phyloP scores from a whole-genome alignment of 2,888 invertebrate genomes.

The Escarpia spicata region DNA sequence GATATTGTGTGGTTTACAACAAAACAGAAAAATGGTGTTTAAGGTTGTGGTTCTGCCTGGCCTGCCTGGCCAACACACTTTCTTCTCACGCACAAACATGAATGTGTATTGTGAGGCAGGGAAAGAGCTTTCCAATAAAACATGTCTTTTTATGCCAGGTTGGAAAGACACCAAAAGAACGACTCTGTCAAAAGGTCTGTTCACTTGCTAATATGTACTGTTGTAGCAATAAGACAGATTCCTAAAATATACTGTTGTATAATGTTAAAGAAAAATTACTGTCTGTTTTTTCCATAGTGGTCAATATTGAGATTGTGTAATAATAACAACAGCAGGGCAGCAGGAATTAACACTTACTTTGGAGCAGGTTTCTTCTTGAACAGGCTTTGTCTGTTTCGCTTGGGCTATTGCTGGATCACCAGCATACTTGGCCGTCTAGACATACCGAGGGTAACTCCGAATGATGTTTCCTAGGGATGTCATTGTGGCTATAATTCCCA shows the following conservation, averaged over 20 bases:
- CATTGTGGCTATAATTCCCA: too few species aligned
- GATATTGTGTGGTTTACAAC: too few species aligned
- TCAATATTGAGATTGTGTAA: background rate
- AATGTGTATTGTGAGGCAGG: background rate
- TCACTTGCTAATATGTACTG: background rate
- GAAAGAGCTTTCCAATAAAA: background rate
- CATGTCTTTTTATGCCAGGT: conserved; percentile 49
- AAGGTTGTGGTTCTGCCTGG: too few species aligned
- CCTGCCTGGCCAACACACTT: too few species aligned
- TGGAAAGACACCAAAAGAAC: conserved; percentile 84
- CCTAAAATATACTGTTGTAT: background rate
- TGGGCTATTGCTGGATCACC: too few species aligned
- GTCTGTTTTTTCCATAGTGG: background rate
- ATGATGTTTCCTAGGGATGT: too few species aligned
- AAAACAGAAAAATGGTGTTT: too few species aligned
- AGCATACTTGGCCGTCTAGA: too few species aligned
- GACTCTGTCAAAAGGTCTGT: conserved; percentile 76
- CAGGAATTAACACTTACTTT: background rate
- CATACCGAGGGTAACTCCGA: too few species aligned
- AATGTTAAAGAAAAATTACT: background rate
- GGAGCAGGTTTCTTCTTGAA: too few species aligned
- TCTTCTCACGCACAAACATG: background rate
- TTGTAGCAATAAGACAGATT: background rate
- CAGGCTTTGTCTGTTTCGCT: too few species aligned
- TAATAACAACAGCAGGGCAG: background rate